Conservation (phyloP, 1,140 invertebrate genomes). For the Leptinotarsa lineolata region DNA sequence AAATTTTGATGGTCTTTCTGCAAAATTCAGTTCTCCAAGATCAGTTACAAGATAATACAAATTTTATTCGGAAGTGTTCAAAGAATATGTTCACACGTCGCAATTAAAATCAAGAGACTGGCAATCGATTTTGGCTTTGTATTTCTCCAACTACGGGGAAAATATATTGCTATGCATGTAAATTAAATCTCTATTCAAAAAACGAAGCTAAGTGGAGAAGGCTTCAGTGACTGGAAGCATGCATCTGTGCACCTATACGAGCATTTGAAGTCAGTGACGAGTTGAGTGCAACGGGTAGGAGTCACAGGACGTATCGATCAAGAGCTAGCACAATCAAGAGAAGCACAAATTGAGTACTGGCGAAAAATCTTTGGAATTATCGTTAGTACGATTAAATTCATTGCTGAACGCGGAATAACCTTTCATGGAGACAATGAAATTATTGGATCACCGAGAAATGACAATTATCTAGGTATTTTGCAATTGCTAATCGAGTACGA, state of each 20-base stretch:
- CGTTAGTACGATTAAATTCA: not conserved
- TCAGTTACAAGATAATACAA: not conserved
- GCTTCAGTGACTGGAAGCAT: too few species aligned
- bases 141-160: not conserved
- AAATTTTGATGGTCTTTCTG: not conserved
- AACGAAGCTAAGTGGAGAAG: not conserved
- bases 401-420: not conserved
- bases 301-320: not conserved
- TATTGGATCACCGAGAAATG: not conserved
- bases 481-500: not conserved
- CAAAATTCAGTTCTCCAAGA: not conserved
- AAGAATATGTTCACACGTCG: not conserved
- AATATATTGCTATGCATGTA: not conserved
- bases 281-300: not conserved
- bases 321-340: too few species aligned
- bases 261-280: not conserved
- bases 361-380: not conserved
- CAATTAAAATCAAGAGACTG: not conserved
- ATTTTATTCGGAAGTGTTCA: not conserved
- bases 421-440: not conserved
- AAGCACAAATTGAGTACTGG: conserved; percentile 2
- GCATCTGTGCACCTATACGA: not conserved
- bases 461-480: not conserved
- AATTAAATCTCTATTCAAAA: not conserved
- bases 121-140: not conserved